Percentiles rank a stretch among this genome's conserved stretches.
Evolutionary conservation across 2,888 invertebrate genomes (phyloP).

Genomic region (Eristalis arbustorum): DNA sequence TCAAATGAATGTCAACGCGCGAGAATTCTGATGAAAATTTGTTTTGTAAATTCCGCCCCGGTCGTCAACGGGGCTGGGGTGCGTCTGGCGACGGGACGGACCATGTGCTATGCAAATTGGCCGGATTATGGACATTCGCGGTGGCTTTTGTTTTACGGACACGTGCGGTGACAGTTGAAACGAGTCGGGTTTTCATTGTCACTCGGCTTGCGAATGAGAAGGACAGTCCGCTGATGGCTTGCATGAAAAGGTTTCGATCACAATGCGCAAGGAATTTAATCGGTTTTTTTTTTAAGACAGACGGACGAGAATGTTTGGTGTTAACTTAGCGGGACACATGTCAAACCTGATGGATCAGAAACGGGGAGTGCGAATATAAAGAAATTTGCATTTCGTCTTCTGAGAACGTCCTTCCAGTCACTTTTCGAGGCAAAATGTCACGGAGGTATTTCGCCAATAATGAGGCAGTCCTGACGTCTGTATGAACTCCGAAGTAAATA

Average conservation of each 20-base stretch:
- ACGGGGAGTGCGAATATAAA: too few relatives aligned
- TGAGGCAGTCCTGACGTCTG: too few relatives aligned
- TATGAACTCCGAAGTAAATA: too few relatives aligned
- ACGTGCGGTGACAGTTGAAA: background rate
- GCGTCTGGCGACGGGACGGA: background rate
- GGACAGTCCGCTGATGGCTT: background rate
- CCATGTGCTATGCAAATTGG: conserved; percentile 55
- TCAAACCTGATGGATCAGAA: too few relatives aligned
- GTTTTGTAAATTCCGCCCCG: conserved; percentile 10
- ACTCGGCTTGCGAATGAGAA: background rate
- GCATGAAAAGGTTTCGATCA: background rate
- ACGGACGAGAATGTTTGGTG: too few relatives aligned
- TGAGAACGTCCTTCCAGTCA: too few relatives aligned
- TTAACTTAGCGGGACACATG: too few relatives aligned
- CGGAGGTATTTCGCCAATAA: too few relatives aligned
- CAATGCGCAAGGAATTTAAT: background rate
- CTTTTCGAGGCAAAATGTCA: too few relatives aligned
- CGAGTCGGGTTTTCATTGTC: background rate
- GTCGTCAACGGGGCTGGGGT: conserved; percentile 3
- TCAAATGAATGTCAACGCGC: conserved; percentile 67
- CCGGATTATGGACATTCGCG: conserved; percentile 37
- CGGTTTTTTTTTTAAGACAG: too few relatives aligned
- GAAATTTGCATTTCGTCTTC: too few relatives aligned
- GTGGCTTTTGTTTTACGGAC: conserved; percentile 37
- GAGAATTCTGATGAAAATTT: conserved; percentile 36